Evolutionary conservation across 2,797 vertebrate genomes (phyloP).

Genomic region (Parauchenoglanis ngamensis): DNA sequence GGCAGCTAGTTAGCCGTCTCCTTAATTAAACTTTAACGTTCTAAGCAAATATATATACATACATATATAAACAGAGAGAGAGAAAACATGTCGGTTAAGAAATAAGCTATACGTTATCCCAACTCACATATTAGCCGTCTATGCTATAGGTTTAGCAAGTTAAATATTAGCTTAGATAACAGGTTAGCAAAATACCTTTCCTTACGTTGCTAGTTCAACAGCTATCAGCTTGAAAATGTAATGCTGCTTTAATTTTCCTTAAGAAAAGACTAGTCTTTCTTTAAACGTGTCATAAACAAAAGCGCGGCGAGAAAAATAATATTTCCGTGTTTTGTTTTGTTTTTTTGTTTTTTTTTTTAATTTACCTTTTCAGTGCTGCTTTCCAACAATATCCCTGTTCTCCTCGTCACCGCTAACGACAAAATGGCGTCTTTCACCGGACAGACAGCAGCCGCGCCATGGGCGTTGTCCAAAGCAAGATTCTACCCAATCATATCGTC

Average conservation of each 20-base stretch:
- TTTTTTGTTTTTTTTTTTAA: not conserved
- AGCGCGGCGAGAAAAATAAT: not conserved
- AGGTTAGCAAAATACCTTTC: not conserved
- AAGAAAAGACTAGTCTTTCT: not conserved
- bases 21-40: not conserved
- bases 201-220: not conserved
- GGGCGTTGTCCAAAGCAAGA: slow-evolving; percentile 38
- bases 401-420: slow-evolving; percentile 64
- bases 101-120: not conserved
- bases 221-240: not conserved
- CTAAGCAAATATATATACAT: not conserved
- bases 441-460: slow-evolving; percentile 57
- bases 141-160: not conserved
- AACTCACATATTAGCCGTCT: not conserved
- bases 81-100: not conserved
- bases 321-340: not conserved
- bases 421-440: slow-evolving; percentile 73
- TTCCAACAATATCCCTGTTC: slow-evolving; percentile 60
- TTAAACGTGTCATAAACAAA: not conserved
- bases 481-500: slow-evolving; percentile 52
- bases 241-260: too few species aligned
- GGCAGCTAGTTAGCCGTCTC: not conserved
- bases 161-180: slow-evolving; percentile 28
- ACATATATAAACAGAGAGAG: too few species aligned
- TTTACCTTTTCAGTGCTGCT: slow-evolving; percentile 60